Evolutionary conservation across 2,113 vertebrate genomes (phyloP), one percentile per base, ranked within the genome.

Genomic region (Hemiscyllium ocellatum): DNA sequence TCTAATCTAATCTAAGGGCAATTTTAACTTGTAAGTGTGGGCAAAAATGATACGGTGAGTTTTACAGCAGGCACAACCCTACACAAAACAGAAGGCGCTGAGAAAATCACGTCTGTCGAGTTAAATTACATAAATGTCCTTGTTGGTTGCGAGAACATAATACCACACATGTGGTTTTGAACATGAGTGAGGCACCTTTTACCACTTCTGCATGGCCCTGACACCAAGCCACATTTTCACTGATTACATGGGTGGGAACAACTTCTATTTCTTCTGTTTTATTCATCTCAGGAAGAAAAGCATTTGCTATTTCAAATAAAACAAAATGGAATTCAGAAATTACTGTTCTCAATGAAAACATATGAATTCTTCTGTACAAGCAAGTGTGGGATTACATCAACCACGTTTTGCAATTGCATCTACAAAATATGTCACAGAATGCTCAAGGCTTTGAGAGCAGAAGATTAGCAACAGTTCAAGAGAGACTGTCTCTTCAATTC

Each of bases 401-500:
- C 26, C 12, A 47, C 50, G 52, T 50, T 87, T 26, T n/a, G 66
- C n/a, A 0, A 96, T 83, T 0, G 0, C 95, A 95, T 42, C 93
- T 96, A 96, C 0, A 0, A 96, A 96, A 83, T 95, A 50, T 52
- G 96, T 91, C 86, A 94, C 66, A 37, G 61, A 96, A 96, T 95
- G 96, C 96, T 78, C 96, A 95, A 96, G 69, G 96, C 96, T 96
- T 96, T 96, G 96, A 61, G 78, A 96, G 66, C 96, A 96, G 96
- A 97, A 97, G 96, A 96, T 97, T 97, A 97, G 96, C 96, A 93
- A 0, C 86, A 96, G 96, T 96, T 96, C 97, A 97, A 66, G 96
- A 96, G 96, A 96, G 96, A 96, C 97, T 97, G 97, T 97, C 97
- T 95, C 96, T 95, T 96, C 94, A 95, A 96, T 97, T 97, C 96